Conservation (phyloP, 2,888 invertebrate genomes). For the Synergus gifuensis region DNA sequence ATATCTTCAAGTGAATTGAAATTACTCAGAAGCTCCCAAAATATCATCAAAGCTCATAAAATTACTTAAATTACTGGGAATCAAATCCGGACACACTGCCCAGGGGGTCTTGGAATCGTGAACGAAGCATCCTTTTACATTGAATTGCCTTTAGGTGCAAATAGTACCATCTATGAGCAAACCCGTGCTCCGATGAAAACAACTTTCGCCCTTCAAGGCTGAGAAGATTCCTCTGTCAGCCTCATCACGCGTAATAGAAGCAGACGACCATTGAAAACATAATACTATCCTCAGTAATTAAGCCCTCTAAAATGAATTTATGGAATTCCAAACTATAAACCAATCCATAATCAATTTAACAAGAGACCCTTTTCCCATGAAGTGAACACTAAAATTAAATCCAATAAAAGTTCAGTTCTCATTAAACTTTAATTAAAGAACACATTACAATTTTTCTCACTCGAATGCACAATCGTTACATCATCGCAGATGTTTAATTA, state of each 20-base stretch:
- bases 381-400: not conserved
- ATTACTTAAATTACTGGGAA: too few species aligned
- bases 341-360: not conserved
- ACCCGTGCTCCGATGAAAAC: constrained; percentile 59
- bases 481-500: too few species aligned
- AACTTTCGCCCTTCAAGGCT: constrained; percentile 76
- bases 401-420: not conserved
- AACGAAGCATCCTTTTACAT: constrained; percentile 46
- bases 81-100: too few species aligned
- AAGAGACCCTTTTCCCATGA: not conserved
- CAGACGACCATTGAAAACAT: constrained; percentile 59
- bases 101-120: not conserved
- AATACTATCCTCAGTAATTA: constrained; percentile 43
- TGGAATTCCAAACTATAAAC: not conserved
- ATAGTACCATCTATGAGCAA: constrained; percentile 64
- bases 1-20: too few species aligned
- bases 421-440: too few species aligned
- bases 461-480: too few species aligned
- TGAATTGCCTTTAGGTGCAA: constrained; percentile 60
- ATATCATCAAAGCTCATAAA: too few species aligned
- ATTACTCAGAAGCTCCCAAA: too few species aligned
- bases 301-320: constrained; percentile 40
- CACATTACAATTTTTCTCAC: too few species aligned
- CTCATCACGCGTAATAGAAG: constrained; percentile 68
- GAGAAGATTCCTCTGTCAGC: constrained; percentile 71